Base-by-base conservation (phyloP, 2,888 invertebrate genomes). In the Bellardia bayeri region DNA sequence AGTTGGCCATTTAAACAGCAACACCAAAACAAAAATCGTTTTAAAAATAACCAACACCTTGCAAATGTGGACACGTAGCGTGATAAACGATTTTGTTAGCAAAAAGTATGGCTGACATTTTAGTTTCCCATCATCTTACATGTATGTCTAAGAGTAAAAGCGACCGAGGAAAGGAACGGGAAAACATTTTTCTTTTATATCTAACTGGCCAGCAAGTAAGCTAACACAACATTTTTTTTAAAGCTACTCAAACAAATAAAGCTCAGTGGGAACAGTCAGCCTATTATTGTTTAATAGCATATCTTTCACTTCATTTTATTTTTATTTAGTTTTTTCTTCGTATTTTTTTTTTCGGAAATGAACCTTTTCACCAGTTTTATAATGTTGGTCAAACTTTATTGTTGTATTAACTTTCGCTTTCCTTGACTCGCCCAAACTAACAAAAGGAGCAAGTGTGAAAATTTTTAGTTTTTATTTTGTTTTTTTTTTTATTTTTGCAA, bases 291-390 rank as follows among this genome's bases (percentile, higher is more conserved):
- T 64, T 61, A 40, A 51, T 82, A 42, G n/a, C 13, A 71, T 75
- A 64, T 45, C 40, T 49, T 66, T 4, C 5, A 63, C 8, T 16
- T 56, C 33, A 51, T 54, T 40, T 54, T 56, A 13, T 42, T 5
- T 49, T 14, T 30, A 9, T 30, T 58, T 42, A 56, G 6, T 37
- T 40, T 71, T 69, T 16, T 68, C 16, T 3, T n/a, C 58, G 51
- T 69, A 42, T 40, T 40, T 69, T 61, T 14, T 4, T 40, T 23
- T 9, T 61, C 51, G 80, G 76, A 87, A 83, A 81, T 87, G 23
- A 76, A 81, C 80, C 83, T 83, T 86, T 86, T 80, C 63, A 76
- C 42, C 72, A 76, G 51, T 64, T 76, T 72, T 72, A n/a, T 42
- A 83, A 45, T 49, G 56, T 83, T 71, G n/a, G 61, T 87, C 58